Evolutionary conservation across 2,797 vertebrate species (phyloP), one percentile per base, ranked within the genome.

Genomic region (Nannoperca australis): DNA sequence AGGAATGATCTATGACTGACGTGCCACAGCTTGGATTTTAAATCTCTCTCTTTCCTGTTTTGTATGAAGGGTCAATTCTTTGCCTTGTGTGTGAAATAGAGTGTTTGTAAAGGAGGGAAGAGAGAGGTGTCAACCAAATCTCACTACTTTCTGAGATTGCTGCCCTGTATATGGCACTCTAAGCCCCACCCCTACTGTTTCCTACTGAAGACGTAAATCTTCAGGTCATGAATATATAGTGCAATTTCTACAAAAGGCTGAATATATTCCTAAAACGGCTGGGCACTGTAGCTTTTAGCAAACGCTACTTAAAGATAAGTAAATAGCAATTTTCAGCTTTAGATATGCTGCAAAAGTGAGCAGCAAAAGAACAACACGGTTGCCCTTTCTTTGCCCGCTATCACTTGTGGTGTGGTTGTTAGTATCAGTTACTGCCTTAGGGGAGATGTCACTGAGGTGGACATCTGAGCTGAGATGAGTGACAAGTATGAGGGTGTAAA

Each of bases 371-470:
- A 34, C 0, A 49, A 55, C 1, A 54, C 38, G 9, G 27, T 11
- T 69, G 40, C 3, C 51, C 5, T 17, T 67, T 56, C 2, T 30
- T 45, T 40, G 34, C 24, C 64, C 59, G 63, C 51, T 22, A 20
- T 56, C 0, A 0, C 49, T 40, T 62, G 12, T 14, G 7, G 30
- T 4, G 51, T 27, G 40, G 70, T 3, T 20, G 38, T 60, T 42
- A 61, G 73, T 76, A 81, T 84, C 83, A 32, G 77, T 80, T 81
- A 69, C 77, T 40, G 83, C 88, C 85, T 85, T 36, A 40, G 73
- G 81, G 63, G 17, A 69, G 36, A 49, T 73, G 81, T 73, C 67
- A 76, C 0, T 5, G 69, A 75, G 61, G 30, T 27, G 18, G 67
- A 76, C 64, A 61, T 56, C 58, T 83, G 54, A 70, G 81, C 74